Conservation (phyloP, 64 coral and sea anemone species). For the Stichodactyla mertensii region DNA sequence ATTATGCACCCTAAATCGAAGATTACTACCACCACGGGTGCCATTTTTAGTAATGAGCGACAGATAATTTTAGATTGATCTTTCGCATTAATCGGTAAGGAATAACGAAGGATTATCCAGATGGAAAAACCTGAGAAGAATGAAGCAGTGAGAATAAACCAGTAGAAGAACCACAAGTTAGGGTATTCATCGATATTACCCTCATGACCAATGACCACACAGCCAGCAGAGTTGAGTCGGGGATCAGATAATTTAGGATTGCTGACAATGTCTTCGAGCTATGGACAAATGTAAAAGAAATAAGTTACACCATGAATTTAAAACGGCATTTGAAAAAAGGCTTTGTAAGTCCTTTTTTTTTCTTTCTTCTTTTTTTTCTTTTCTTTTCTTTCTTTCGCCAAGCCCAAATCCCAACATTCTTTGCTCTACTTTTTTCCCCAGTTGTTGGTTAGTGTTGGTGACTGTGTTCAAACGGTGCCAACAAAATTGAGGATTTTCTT, state of each 20-base stretch:
- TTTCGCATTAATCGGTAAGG: not conserved
- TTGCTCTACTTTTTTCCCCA: no score
- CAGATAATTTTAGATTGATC: not conserved
- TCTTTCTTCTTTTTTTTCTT: not conserved
- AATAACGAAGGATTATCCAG: not conserved
- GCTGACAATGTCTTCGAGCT: slow-evolving; percentile 68
- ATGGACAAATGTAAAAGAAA: not conserved
- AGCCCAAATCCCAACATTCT: no score
- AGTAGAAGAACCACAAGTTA: slow-evolving; percentile 28
- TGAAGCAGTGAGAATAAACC: not conserved
- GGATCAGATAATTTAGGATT: slow-evolving; percentile 28
- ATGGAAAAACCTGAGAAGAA: not conserved
- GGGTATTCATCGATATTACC: not conserved
- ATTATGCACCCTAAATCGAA: not conserved
- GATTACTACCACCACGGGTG: not conserved
- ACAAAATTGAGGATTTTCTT: no score
- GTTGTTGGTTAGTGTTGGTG: no score
- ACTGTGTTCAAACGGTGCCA: no score
- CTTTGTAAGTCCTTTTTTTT: no score
- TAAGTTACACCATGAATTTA: not conserved
- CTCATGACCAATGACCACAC: slow-evolving; percentile 49
- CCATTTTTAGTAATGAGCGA: not conserved
- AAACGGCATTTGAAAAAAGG: not conserved
- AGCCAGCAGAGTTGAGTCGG: slow-evolving; percentile 46
- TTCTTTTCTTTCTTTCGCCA: not conserved